These are phyloP conservation scores for Cabera pusaria DNA, from an alignment of 2,888 invertebrate genomes.

Conservation along the genomic window DNA sequence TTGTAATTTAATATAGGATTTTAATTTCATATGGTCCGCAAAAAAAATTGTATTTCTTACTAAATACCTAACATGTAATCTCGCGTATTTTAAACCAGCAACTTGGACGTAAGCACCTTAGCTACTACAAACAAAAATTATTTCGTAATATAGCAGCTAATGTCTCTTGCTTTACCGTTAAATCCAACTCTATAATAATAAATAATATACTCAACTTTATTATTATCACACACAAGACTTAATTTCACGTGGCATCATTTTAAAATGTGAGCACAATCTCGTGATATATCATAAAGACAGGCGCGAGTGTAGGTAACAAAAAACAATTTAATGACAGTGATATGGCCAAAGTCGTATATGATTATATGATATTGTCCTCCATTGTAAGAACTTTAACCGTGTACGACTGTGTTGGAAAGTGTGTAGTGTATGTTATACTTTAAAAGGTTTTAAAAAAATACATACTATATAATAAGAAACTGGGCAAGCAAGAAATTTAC, in stretches of 20 bases:
- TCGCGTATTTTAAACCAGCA: too few relatives aligned
- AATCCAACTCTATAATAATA: background rate
- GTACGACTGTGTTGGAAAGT: constrained; percentile 35
- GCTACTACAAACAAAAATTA: too few relatives aligned
- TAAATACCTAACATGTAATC: too few relatives aligned
- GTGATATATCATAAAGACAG: constrained; percentile 13
- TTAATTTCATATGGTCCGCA: too few relatives aligned
- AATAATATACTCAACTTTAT: constrained; percentile 1
- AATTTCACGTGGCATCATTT: background rate
- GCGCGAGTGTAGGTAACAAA: constrained; percentile 43
- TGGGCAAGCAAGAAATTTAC: too few relatives aligned
- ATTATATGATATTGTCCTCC: constrained; percentile 42
- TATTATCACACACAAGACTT: background rate
- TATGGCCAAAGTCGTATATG: constrained; percentile 43
- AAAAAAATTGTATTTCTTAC: too few relatives aligned
- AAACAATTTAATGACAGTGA: constrained; percentile 56
- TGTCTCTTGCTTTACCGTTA: constrained; percentile 8
- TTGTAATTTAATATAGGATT: too few relatives aligned
- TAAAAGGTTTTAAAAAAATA: too few relatives aligned
- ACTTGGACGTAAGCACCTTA: too few relatives aligned
- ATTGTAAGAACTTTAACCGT: constrained; percentile 34
- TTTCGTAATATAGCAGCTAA: background rate
- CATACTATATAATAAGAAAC: too few relatives aligned
- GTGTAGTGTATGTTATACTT: too few relatives aligned
- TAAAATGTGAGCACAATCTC: background rate